Conservation (phyloP, 2,888 invertebrate species). For the Tetropium fuscum region DNA sequence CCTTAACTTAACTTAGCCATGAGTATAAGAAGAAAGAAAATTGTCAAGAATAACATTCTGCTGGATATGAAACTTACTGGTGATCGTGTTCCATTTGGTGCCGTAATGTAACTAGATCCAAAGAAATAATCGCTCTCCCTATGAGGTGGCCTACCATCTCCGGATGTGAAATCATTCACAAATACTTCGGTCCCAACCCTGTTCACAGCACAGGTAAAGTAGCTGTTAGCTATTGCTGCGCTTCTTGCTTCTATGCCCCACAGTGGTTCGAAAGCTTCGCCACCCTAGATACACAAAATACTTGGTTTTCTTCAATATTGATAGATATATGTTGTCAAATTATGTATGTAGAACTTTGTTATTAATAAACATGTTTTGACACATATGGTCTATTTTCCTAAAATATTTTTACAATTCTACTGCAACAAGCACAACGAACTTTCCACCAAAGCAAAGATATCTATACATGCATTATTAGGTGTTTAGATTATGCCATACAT, state of each 20-base stretch:
- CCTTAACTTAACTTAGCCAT: too few relatives aligned
- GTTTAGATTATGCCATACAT: too few relatives aligned
- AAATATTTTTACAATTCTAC: too few relatives aligned
- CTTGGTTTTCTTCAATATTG: not conserved
- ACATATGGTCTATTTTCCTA: too few relatives aligned
- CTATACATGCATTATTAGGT: too few relatives aligned
- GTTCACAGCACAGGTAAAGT: conserved; percentile 94
- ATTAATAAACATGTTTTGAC: too few relatives aligned
- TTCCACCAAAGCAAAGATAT: too few relatives aligned
- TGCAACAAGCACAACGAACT: too few relatives aligned
- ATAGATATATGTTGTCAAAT: not conserved
- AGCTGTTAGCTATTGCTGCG: conserved; percentile 96
- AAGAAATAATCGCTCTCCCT: conserved; percentile 93
- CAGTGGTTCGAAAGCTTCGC: conserved; percentile 85
- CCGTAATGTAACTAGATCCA: conserved; percentile 94
- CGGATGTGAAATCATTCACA: conserved; percentile 86
- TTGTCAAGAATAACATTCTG: too few relatives aligned
- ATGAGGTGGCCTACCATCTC: conserved; percentile 79
- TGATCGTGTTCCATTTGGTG: conserved; percentile 93
- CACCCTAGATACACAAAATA: conserved; percentile 56
- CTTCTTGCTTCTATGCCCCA: conserved; percentile 96
- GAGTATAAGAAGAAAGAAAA: too few relatives aligned
- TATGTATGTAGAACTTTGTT: too few relatives aligned
- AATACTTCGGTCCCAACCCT: conserved; percentile 92
- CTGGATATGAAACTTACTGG: conserved; percentile 78